Evolutionary conservation across 1,140 invertebrate species (phyloP).

Genomic region (Aphelinus certus): DNA sequence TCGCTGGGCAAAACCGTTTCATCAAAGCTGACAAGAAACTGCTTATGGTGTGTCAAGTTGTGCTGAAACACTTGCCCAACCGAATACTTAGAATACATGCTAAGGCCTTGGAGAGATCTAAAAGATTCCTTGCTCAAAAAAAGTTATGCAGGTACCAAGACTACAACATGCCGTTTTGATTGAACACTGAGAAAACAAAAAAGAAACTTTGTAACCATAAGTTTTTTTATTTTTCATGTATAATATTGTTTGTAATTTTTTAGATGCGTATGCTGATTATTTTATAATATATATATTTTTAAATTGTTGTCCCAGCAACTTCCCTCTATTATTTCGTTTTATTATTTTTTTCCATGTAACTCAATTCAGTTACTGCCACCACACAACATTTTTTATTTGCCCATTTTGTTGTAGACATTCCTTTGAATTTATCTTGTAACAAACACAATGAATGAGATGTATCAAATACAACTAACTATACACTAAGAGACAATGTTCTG

Average conservation of each 20-base stretch:
- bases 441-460: conserved; percentile 16
- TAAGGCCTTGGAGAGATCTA: conserved; percentile 49
- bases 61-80: conserved; percentile 43
- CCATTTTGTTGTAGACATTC: not conserved
- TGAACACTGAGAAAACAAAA: conserved; percentile 23
- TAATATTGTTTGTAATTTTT: too few species aligned
- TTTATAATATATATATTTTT: not conserved
- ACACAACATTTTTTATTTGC: not conserved
- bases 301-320: not conserved
- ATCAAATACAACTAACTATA: not conserved
- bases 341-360: not conserved
- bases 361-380: not conserved
- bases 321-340: not conserved
- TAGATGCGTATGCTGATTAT: not conserved
- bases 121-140: conserved; percentile 50
- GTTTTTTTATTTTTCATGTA: not conserved
- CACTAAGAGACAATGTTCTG: too few species aligned
- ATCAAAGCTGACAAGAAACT: conserved; percentile 49
- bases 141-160: conserved; percentile 52
- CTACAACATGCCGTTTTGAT: conserved; percentile 16
- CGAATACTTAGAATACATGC: conserved; percentile 44
- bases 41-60: conserved; percentile 42
- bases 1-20: conserved; percentile 39
- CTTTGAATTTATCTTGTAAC: not conserved
- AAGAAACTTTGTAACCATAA: not conserved